Percentiles rank a stretch among this genome's conserved stretches.
Conservation (phyloP, 2,888 invertebrate species). For the Phlogophora meticulosa region DNA sequence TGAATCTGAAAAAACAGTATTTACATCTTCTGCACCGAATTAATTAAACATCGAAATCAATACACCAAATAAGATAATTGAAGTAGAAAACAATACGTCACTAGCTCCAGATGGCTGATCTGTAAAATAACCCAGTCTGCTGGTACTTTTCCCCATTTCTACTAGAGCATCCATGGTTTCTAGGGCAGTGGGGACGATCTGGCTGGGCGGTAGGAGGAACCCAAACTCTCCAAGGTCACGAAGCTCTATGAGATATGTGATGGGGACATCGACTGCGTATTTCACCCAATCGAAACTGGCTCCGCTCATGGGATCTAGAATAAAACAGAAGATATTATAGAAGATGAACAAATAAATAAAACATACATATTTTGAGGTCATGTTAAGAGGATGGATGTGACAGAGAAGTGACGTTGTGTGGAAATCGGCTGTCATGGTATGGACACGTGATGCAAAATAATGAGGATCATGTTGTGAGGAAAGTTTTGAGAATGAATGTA, state of each 20-base stretch:
- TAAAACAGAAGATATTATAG: background rate
- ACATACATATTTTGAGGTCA: background rate
- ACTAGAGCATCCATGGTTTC: conserved; percentile 92
- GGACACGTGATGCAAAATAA: too few relatives aligned
- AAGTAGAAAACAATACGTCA: conserved; percentile 62
- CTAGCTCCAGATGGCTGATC: conserved; percentile 61
- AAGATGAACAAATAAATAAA: background rate
- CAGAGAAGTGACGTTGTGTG: too few relatives aligned
- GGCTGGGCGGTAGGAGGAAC: conserved; percentile 89
- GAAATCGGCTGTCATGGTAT: too few relatives aligned
- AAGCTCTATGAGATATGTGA: conserved; percentile 92
- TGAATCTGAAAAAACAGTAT: background rate
- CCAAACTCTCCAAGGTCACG: conserved; percentile 91
- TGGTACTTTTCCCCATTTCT: conserved; percentile 82
- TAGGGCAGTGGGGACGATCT: conserved; percentile 90
- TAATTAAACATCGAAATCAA: conserved; percentile 47
- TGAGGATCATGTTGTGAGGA: too few relatives aligned
- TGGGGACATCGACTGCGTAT: conserved; percentile 85
- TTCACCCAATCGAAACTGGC: conserved; percentile 92
- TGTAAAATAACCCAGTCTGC: conserved; percentile 71
- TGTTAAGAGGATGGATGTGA: too few relatives aligned
- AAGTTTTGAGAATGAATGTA: too few relatives aligned
- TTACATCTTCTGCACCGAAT: background rate
- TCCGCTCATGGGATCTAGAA: conserved; percentile 88
- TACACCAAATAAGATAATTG: conserved; percentile 63